Percentiles rank a stretch among this genome's conserved stretches.
Conservation (phyloP, 2,888 invertebrate genomes). For the Slavum lentiscoides region DNA sequence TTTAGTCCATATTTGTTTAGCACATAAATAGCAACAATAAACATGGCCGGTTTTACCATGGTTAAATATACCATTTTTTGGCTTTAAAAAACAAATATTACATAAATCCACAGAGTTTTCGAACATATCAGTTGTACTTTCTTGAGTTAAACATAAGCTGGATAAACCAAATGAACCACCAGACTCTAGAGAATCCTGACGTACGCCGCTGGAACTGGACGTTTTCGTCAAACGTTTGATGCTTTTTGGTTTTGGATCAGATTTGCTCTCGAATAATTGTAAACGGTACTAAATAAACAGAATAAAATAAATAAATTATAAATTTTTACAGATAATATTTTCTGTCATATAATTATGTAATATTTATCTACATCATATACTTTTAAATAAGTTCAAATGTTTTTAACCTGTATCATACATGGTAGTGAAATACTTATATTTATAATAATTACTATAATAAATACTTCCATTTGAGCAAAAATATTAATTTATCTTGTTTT, state of each 20-base stretch:
- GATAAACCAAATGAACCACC: slow-evolving; percentile 32
- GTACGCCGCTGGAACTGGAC: neutral
- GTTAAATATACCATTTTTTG: slow-evolving; percentile 56
- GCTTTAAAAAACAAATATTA: slow-evolving; percentile 55
- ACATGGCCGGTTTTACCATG: slow-evolving; percentile 56
- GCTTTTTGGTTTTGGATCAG: slow-evolving; percentile 11
- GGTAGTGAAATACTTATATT: too few species aligned
- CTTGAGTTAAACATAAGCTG: slow-evolving; percentile 6
- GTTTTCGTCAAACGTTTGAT: slow-evolving; percentile 14
- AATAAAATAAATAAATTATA: neutral
- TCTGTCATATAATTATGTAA: neutral
- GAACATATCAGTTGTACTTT: slow-evolving; percentile 1
- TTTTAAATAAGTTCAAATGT: neutral
- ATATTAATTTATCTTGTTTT: neutral
- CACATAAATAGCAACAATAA: slow-evolving; percentile 56
- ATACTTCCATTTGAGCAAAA: neutral
- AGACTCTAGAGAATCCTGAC: slow-evolving; percentile 26
- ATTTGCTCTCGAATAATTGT: slow-evolving; percentile 18
- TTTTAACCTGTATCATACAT: neutral
- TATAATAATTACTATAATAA: neutral
- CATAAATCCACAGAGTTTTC: slow-evolving; percentile 25
- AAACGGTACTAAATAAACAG: slow-evolving; percentile 24
- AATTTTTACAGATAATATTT: neutral
- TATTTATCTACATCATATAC: neutral
- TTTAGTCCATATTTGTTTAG: slow-evolving; percentile 55